Conservation (phyloP, 2,888 invertebrate species). For the Gryllus longicercus region DNA sequence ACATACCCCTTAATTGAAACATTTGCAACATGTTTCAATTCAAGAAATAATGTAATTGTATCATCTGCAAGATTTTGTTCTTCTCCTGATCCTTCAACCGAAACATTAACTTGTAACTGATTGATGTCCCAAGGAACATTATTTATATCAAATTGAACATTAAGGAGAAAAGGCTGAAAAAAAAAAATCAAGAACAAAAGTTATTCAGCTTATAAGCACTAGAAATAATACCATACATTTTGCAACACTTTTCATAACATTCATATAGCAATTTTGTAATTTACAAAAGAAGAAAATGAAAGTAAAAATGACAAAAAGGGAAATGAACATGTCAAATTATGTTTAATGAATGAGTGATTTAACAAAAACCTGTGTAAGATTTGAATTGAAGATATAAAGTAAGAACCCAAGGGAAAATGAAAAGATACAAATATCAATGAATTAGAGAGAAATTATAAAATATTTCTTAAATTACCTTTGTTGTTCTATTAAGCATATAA, state of each 20-base stretch:
- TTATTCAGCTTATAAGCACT: too few relatives aligned
- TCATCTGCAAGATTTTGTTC: neutral
- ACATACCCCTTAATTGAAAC: neutral
- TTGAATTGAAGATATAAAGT: neutral
- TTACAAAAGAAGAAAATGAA: too few relatives aligned
- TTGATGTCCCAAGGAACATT: neutral
- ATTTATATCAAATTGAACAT: neutral
- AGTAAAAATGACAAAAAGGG: too few relatives aligned
- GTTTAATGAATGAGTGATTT: too few relatives aligned
- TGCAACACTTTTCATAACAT: too few relatives aligned
- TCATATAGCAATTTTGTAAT: too few relatives aligned
- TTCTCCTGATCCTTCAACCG: neutral
- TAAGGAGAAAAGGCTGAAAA: neutral
- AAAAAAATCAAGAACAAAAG: neutral
- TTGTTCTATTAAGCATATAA: too few relatives aligned
- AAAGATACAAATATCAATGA: too few relatives aligned
- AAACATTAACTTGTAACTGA: neutral
- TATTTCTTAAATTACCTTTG: too few relatives aligned
- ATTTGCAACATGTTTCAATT: neutral
- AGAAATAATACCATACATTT: too few relatives aligned
- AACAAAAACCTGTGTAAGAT: neutral
- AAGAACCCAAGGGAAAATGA: neutral
- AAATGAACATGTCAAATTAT: too few relatives aligned
- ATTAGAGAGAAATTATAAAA: too few relatives aligned
- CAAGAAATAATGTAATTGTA: neutral